Conservation (phyloP, 2,113 vertebrate species). For the Prietella phreatophila region DNA sequence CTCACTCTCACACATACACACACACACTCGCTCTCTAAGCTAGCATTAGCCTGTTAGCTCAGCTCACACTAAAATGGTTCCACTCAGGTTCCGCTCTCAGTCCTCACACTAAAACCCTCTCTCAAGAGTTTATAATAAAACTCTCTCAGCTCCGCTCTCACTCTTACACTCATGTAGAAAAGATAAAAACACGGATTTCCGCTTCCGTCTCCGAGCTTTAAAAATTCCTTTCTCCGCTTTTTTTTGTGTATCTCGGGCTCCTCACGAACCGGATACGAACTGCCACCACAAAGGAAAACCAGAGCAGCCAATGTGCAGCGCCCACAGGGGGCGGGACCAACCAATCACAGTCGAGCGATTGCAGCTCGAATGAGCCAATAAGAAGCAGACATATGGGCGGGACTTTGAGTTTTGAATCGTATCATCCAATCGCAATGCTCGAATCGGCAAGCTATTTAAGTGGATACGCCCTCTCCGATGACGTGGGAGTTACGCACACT, state of each 20-base stretch:
- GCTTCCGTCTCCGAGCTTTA: neutral
- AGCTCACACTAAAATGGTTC: neutral
- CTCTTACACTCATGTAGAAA: neutral
- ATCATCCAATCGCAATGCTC: neutral
- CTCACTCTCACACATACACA: slow-evolving; percentile 1
- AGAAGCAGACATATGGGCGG: neutral
- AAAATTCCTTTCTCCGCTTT: slow-evolving; percentile 27
- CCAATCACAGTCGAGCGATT: neutral
- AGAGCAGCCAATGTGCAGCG: slow-evolving; percentile 43
- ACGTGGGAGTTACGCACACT: neutral
- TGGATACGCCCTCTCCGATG: neutral
- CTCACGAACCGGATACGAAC: slow-evolving; percentile 73
- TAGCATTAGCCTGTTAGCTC: slow-evolving; percentile 50
- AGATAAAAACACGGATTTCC: neutral
- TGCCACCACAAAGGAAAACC: slow-evolving; percentile 67
- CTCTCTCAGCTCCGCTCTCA: neutral
- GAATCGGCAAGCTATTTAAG: neutral
- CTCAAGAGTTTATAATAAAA: neutral
- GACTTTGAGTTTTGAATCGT: slow-evolving; percentile 17
- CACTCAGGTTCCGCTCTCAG: neutral
- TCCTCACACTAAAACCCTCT: neutral
- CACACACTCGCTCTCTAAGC: neutral
- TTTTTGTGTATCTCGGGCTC: slow-evolving; percentile 67
- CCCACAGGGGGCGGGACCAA: slow-evolving; percentile 34
- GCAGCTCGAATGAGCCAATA: neutral